Base-by-base conservation (phyloP, 2,888 invertebrate species). In the Pherbina coryleti region DNA sequence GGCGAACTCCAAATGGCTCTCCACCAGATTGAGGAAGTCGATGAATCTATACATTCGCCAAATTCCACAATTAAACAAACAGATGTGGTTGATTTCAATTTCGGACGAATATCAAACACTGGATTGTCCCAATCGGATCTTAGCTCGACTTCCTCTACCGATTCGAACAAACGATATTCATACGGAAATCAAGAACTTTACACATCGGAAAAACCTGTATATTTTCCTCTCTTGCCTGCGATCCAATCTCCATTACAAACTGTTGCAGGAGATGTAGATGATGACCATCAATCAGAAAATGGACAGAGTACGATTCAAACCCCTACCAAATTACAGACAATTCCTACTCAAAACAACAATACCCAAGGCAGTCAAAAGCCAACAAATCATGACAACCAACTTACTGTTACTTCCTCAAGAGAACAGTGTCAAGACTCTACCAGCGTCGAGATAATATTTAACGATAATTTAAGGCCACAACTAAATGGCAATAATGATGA, bases 91-190 rank as follows among this genome's bases (percentile, higher is more conserved):
- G 44, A 70, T 9, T 44, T 72, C 17, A 17, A 62, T 22, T 57
- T 70, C 3, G 70, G 19, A 3, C 77, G 71, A 7, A 80, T 82
- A 76, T 92, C 92, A 28, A 93, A 93, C 84, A 95, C 95, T 0
- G 96, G 96, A 0, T 91, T 96, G 2, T 95, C 95, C 5, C 95
- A 95, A 85, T 96, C 96, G 5, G 95, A 95, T 85, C 91, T 95
- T 0, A 95, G 95, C 85, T 92, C 95, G 85, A 86, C 85, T 2
- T 93, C 94, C 19, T 95, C 95, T 37, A 91, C 92, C 67, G 93
- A 93, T 17, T 93, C 93, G 76, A 94, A 94, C 87, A 93, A 93
- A 17, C 94, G 93, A 79, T 94, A 96, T 87, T 92, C 93, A 66
- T 96, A 96, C 86, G 94, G 95, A 76, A 95, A 94, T 86, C 96